A percentile compares a stretch with the other conserved stretches of the same genome.
phyloP scores from a whole-genome alignment of 2,797 vertebrate species.

The Characodon lateralis region DNA sequence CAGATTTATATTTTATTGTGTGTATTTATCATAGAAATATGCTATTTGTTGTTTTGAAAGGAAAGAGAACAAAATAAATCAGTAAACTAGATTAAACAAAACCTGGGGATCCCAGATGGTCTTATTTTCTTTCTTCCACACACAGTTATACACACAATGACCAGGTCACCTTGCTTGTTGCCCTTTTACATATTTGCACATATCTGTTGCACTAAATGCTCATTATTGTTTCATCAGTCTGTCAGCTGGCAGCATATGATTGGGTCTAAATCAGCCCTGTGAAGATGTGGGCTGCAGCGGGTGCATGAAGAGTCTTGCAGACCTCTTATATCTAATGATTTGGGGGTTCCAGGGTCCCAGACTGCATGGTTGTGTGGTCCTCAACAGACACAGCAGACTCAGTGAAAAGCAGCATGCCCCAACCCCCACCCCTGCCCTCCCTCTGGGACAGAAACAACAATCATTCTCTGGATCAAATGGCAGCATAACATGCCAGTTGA shows the following conservation, averaged over 20 bases:
- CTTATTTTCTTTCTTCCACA: background rate
- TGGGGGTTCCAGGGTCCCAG: constrained; percentile 58
- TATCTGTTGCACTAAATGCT: constrained; percentile 86
- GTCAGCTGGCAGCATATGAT: constrained; percentile 90
- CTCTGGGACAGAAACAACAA: constrained; percentile 73
- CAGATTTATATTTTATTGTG: background rate
- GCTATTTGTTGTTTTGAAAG: constrained; percentile 4
- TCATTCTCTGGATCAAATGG: constrained; percentile 73
- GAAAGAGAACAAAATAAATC: background rate
- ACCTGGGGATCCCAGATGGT: background rate
- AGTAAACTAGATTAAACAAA: background rate
- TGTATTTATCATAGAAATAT: constrained; percentile 5
- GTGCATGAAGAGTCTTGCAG: constrained; percentile 56
- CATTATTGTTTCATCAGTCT: constrained; percentile 92
- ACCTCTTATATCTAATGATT: constrained; percentile 73
- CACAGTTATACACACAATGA: constrained; percentile 41
- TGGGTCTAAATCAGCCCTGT: constrained; percentile 71
- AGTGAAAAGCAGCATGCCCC: constrained; percentile 54
- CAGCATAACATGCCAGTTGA: constrained; percentile 57
- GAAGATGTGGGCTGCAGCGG: constrained; percentile 30
- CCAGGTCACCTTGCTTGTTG: constrained; percentile 73
- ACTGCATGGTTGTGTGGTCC: constrained; percentile 73
- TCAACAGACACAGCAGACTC: constrained; percentile 71
- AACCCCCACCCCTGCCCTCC: background rate
- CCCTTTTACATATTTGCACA: constrained; percentile 85